Evolutionary conservation across 2,113 vertebrate species (phyloP).

Genomic region (Thomomys bottae): DNA sequence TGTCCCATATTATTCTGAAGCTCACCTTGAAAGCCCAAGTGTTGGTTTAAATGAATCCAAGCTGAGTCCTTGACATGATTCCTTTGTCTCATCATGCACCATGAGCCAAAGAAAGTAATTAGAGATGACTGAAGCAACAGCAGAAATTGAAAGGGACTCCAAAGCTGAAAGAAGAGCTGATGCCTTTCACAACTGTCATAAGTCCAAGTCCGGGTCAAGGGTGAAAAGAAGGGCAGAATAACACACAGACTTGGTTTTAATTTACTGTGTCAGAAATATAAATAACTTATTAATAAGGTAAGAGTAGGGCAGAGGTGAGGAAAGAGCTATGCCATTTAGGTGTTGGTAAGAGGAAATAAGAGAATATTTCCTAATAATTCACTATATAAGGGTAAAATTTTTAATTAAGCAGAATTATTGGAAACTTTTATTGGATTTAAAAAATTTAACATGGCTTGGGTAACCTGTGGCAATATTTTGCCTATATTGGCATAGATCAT

Average conservation of each 20-base stretch:
- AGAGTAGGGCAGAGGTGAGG: conserved; percentile 62
- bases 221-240: conserved; percentile 78
- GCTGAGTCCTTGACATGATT: neutral
- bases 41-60: conserved; percentile 24
- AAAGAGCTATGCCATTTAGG: conserved; percentile 48
- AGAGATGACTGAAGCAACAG: conserved; percentile 11
- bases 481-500: conserved; percentile 64
- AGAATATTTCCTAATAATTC: conserved; percentile 77
- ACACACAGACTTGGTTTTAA: conserved; percentile 78
- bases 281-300: conserved; percentile 76
- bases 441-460: conserved; percentile 66
- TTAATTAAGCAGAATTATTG: conserved; percentile 79
- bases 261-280: conserved; percentile 77
- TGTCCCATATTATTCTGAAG: neutral
- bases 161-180: conserved; percentile 58
- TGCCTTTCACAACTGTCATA: conserved; percentile 45
- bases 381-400: conserved; percentile 68
- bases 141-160: conserved; percentile 58
- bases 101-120: conserved; percentile 54
- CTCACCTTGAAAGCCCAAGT: neutral
- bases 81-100: neutral
- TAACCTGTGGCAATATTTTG: conserved; percentile 69
- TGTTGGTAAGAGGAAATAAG: conserved; percentile 68
- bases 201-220: conserved; percentile 69
- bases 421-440: conserved; percentile 70